A percentile compares a stretch with the other conserved stretches of the same genome.
Conservation (phyloP, 2,888 invertebrate genomes). For the Drosophila meridiana region DNA sequence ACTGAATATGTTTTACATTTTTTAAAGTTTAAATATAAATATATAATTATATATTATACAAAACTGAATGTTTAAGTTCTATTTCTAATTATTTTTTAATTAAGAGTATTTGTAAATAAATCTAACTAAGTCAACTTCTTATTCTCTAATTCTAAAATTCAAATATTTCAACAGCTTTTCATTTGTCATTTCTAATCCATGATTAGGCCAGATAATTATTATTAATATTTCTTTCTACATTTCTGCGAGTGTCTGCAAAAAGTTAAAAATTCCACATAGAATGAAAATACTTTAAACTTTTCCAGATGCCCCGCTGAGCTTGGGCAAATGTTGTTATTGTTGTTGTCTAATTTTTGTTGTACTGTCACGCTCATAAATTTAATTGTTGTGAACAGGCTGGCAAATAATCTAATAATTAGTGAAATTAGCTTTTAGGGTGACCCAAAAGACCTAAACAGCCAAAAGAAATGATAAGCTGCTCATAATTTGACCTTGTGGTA, state of each 20-base stretch:
- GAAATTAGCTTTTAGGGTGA: slow-evolving; percentile 59
- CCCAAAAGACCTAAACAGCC: not conserved
- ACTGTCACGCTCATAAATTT: slow-evolving; percentile 64
- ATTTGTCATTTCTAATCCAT: slow-evolving; percentile 59
- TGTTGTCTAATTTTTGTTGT: slow-evolving; percentile 12
- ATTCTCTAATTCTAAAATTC: not conserved
- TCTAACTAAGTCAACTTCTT: not conserved
- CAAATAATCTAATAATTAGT: slow-evolving; percentile 72
- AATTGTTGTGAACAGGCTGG: slow-evolving; percentile 39
- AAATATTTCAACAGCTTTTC: slow-evolving; percentile 15
- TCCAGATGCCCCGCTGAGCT: slow-evolving; percentile 61
- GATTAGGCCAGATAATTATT: slow-evolving; percentile 54
- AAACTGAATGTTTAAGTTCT: not conserved
- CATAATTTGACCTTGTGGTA: not conserved
- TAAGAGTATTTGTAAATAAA: not conserved
- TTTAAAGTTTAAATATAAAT: too few relatives aligned
- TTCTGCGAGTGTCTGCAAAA: slow-evolving; percentile 63
- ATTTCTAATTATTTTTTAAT: not conserved
- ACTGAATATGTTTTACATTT: too few relatives aligned
- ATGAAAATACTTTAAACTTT: slow-evolving; percentile 33
- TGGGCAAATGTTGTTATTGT: slow-evolving; percentile 12
- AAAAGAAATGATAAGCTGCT: not conserved
- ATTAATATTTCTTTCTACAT: slow-evolving; percentile 10
- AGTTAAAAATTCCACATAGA: slow-evolving; percentile 44
- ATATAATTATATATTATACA: too few relatives aligned